Base-by-base conservation (phyloP, 1,140 invertebrate genomes). In the Drosophila tani region DNA sequence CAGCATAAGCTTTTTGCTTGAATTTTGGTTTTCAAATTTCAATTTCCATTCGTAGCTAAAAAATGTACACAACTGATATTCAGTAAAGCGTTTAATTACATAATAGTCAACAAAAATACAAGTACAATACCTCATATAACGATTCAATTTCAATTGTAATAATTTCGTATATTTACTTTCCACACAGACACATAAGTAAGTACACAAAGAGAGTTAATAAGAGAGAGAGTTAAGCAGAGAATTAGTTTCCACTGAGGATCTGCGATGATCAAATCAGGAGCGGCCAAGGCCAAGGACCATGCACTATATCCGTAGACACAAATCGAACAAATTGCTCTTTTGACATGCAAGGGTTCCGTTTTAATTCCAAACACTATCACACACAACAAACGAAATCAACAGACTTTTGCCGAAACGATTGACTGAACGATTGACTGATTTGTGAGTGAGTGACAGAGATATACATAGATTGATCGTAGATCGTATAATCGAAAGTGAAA, bases 101-200 rank as follows among this genome's bases (percentile, higher is more conserved):
- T 88, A 90, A 91, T 90, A 90, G 86, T 90, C 85, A 90, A 90
- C 85, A 90, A 90, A 90, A 90, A 73, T 87, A 81, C 68, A 84
- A 81, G 68, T 85, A 75, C 75, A 75, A 76, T 87, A 82, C 56
- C 70, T 58, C 60, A 71, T 82, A 71, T 80, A 80, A 80, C 76
- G 75, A 71, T 78, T 76, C 63, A 67, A 56, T 59, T 77, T 68
- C 65, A 81, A 66, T 70, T 74, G 66, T 35, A 46, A 65, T 82
- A 58, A 68, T 76, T 86, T 80, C 74, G 51, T 67, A 51, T 68
- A 59, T 55, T 67, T 59, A 35, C 57, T 50, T 77, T 78, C 58
- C 68, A 82, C 63, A 82, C 74, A 78, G 57, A 77, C 63, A 81
- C 58, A 64, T 73, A 56, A 55, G 53, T 55, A 55, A 55, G 53